Evolutionary conservation across 1,140 invertebrate genomes (phyloP).

Genomic region (Batillaria attramentaria): DNA sequence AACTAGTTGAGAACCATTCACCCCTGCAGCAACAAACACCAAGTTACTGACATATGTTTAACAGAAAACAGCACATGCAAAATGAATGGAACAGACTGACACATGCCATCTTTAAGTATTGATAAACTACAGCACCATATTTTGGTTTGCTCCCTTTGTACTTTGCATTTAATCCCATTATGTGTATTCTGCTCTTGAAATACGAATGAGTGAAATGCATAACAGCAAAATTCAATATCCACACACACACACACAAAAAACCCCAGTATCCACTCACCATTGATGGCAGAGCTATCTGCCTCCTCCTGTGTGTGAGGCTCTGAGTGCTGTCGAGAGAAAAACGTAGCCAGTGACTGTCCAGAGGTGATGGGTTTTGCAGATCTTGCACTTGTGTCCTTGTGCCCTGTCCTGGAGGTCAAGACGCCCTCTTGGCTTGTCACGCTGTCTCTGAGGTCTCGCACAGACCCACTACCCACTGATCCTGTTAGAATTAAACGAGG

Average conservation of each 20-base stretch:
- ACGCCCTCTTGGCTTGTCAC: conserved; percentile 14
- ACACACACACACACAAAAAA: neutral
- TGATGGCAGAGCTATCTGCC: conserved; percentile 39
- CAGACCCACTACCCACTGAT: conserved; percentile 15
- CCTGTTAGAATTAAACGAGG: neutral
- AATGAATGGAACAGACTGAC: neutral
- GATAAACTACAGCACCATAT: too few species aligned
- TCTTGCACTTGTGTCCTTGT: conserved; percentile 1
- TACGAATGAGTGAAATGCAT: too few species aligned
- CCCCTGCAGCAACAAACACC: conserved; percentile 19
- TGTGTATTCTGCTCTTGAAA: too few species aligned
- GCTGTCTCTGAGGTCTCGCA: conserved; percentile 15
- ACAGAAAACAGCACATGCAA: neutral
- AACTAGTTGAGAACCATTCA: conserved; percentile 40
- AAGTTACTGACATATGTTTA: neutral
- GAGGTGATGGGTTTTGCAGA: neutral
- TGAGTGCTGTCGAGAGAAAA: conserved; percentile 42
- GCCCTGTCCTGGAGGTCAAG: conserved; percentile 10
- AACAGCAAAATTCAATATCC: neutral
- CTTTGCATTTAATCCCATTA: too few species aligned
- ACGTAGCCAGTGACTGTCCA: too few species aligned
- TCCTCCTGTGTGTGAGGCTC: conserved; percentile 47
- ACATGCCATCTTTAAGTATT: neutral
- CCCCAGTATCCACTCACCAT: conserved; percentile 39
- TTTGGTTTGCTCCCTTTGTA: too few species aligned